Evolutionary conservation across 1,140 invertebrate species (phyloP), one percentile per base, ranked within the genome.

Genomic region (Drosophila elegans): DNA sequence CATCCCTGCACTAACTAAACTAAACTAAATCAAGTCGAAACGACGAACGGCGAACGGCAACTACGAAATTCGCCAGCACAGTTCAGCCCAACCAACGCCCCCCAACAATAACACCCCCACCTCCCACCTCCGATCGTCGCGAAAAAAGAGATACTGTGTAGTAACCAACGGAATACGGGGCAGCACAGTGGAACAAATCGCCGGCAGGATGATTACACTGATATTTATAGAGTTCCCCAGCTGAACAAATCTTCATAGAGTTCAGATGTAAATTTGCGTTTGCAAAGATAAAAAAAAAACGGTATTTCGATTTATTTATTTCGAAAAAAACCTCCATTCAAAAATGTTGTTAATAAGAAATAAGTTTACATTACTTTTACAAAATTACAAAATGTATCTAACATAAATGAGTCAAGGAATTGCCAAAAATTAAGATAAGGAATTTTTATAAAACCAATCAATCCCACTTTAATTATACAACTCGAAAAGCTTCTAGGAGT

Each of bases 1-100:
- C 71, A 74, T 32, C 60, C 39, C 61, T 75, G 45, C 38, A 48
- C 49, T 48, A 42, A 74, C 67, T 62, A 54, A 78, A 52, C 49
- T 69, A 52, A 64, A 69, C 46, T 72, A 72, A 78, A 71, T 73
- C 49, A 74, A 79, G 56, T 82, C 46, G 48, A 48, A 76, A 74
- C 42, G 38, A n/a, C 78, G 74, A 88, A 88, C 83, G 82, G 62
- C 76, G 68, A 83, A 82, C 81, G 79, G 79, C 78, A 82, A 88
- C 69, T 88, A 88, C 78, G 64, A 86, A 71, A 64, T 68, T 74
- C 49, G 56, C 74, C 68, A 76, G 54, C 66, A 56, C 39, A 21
- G 10, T 29, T 57, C 67, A 67, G 64, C 56, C 67, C 78, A 73
- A 56, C 57, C 56, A 42, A 13, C 16, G 12, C 62, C 32, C 53